Evolutionary conservation across 2,888 invertebrate genomes (phyloP), one percentile per base, ranked within the genome.

Genomic region (Endomychus coccineus): DNA sequence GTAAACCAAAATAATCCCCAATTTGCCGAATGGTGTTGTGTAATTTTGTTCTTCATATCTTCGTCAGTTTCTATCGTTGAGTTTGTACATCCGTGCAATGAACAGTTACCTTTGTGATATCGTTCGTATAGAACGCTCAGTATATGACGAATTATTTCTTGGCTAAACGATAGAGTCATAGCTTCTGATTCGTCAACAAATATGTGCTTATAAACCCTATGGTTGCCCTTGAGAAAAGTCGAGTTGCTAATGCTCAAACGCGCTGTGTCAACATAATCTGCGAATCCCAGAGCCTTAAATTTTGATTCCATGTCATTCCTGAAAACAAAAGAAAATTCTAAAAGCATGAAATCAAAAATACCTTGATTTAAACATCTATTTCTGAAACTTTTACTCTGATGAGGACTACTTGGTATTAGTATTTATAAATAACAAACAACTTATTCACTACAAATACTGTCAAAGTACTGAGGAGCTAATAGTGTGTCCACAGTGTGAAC

Each of bases 121-220:
- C 50, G 40, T 32, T 49, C 40, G 35, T 52, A 58, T 25, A 61
- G 54, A 4, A 42, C 45, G 2, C 48, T 42, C 11, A 61, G 45
- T 1, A 60, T 62, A 7, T 50, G 45, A 7, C 48, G 36, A 17
- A 60, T 55, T 13, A 62, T 61, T 9, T 40, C 43, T 16, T 48
- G 46, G 25, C 56, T 51, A 35, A 64, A 61, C 3, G 61, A 54
- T 13, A 64, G 41, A 43, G 60, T 61, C 3, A 60, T 50, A 0
- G 61, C 64, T 46, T 64, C 64, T 3, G 61, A 52, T 51, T 64
- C 63, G 34, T 64, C 64, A 60, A 63, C 61, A 36, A 62, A 63
- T 21, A 64, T 52, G 39, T 64, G 63, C 30, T 56, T 57, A 44
- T 64, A 64, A 19, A 46, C 51, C 9, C 44, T 50, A n/a, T 45